Conservation (phyloP, 2,797 vertebrate species). For the Vultur gryphus region DNA sequence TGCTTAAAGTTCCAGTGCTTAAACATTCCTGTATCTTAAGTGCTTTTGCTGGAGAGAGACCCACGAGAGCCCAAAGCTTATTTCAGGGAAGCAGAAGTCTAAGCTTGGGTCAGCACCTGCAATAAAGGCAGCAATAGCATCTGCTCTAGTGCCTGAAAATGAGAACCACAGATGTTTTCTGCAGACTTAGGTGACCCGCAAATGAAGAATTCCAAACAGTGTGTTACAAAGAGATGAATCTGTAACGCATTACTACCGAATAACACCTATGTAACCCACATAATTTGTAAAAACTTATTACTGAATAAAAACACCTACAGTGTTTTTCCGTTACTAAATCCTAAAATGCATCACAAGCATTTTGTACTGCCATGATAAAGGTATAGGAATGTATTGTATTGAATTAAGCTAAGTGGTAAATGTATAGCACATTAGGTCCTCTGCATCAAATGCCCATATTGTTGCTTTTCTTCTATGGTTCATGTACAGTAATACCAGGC, state of each 20-base stretch:
- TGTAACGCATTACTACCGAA: not conserved
- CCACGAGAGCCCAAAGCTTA: not conserved
- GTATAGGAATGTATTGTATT: not conserved
- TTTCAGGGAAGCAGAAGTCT: not conserved
- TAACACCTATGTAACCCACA: not conserved
- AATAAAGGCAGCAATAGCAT: not conserved
- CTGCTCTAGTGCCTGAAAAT: not conserved
- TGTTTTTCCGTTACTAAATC: not conserved
- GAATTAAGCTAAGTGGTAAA: not conserved
- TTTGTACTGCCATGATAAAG: not conserved
- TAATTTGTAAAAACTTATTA: not conserved
- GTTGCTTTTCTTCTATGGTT: not conserved
- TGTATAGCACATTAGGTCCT: not conserved
- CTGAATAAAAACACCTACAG: not conserved
- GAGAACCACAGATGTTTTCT: not conserved
- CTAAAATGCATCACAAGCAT: not conserved
- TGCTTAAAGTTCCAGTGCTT: not conserved
- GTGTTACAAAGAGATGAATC: not conserved
- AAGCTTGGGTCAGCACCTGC: not conserved
- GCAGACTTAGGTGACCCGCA: not conserved
- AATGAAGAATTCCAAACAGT: not conserved
- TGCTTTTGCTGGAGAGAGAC: not conserved
- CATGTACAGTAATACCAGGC: not conserved
- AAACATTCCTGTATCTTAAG: not conserved
- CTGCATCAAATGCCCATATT: not conserved